phyloP scores from a whole-genome alignment of 2,113 vertebrate species.

The Esox niger region DNA sequence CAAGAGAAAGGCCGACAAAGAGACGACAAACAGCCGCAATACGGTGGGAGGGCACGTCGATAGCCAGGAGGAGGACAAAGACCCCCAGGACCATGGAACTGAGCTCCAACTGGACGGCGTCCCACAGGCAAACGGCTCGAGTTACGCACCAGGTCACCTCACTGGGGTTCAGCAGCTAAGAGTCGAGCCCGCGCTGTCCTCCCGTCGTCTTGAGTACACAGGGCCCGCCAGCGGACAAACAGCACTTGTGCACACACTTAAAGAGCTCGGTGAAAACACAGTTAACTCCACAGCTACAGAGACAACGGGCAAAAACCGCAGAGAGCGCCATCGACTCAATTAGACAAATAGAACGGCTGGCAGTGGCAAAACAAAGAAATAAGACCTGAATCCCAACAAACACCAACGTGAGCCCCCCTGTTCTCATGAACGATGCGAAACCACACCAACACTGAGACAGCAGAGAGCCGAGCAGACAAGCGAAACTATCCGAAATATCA shows the following conservation, averaged over 20 bases:
- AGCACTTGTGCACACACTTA: conserved; percentile 14
- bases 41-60: conserved; percentile 2
- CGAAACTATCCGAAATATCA: not conserved
- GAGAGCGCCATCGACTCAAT: not conserved
- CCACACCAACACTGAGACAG: conserved; percentile 2
- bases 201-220: not conserved
- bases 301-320: not conserved
- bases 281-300: not conserved
- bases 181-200: conserved; percentile 22
- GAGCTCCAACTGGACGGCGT: conserved; percentile 45
- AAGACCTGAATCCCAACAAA: not conserved
- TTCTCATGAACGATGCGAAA: not conserved
- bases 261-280: conserved; percentile 9
- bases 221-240: conserved; percentile 2
- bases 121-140: conserved; percentile 44
- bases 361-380: not conserved
- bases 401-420: not conserved
- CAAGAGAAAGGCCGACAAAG: not conserved
- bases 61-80: conserved; percentile 18
- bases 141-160: conserved; percentile 32
- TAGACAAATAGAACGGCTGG: not conserved
- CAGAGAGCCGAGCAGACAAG: not conserved
- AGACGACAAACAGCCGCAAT: not conserved
- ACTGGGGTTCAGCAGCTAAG: conserved; percentile 11
- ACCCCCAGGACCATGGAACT: conserved; percentile 28